Evolutionary conservation across 2,113 vertebrate genomes (phyloP).

Genomic region (Polypterus senegalus): DNA sequence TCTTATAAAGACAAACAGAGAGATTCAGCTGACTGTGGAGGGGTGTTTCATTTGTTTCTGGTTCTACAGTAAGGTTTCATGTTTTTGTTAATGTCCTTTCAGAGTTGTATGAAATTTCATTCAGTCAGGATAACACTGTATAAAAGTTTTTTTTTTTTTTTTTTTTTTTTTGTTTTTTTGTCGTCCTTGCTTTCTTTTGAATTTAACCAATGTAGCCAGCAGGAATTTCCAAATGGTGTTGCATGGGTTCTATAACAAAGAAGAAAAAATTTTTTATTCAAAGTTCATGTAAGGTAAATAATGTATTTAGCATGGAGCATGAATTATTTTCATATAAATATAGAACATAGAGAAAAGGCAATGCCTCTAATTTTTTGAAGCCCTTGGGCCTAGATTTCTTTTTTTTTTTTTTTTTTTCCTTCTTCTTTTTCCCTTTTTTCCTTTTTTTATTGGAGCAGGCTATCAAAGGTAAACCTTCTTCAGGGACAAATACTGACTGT

Average conservation of each 20-base stretch:
- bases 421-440: constrained; percentile 23
- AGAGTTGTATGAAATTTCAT: constrained; percentile 65
- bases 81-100: constrained; percentile 45
- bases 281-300: constrained; percentile 98
- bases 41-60: constrained; percentile 9
- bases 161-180: constrained; percentile 54
- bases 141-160: constrained; percentile 63
- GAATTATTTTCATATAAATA: constrained; percentile 99
- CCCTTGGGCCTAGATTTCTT: constrained; percentile 50
- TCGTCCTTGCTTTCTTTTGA: constrained; percentile 25
- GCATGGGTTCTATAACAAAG: constrained; percentile 90
- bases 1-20: constrained; percentile 34
- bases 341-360: constrained; percentile 88
- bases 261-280: constrained; percentile 78
- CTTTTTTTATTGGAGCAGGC: constrained; percentile 70
- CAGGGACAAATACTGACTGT: constrained; percentile 45
- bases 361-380: constrained; percentile 87
- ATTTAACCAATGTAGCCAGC: constrained; percentile 80
- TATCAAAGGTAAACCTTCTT: constrained; percentile 71
- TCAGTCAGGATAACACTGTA: constrained; percentile 67
- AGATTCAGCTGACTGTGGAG: constrained; percentile 21
- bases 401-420: constrained; percentile 17
- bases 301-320: constrained; percentile 99
- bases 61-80: constrained; percentile 5
- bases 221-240: constrained; percentile 79